A percentile compares a stretch with the other conserved stretches of the same genome.
phyloP scores from a whole-genome alignment of 2,113 vertebrate genomes.

The Tinamus guttatus region DNA sequence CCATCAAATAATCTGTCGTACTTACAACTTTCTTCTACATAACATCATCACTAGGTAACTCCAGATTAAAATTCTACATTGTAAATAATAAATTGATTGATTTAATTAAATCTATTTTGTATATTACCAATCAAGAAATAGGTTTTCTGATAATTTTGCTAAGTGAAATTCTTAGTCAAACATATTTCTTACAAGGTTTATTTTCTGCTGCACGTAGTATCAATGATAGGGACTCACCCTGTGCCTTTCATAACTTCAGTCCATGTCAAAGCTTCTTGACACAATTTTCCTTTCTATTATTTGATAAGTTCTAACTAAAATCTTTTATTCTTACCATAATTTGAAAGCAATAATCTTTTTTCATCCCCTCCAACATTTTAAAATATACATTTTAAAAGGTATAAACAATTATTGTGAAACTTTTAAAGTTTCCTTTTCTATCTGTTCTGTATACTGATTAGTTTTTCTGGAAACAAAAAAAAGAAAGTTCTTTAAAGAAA shows the following conservation, averaged over 20 bases:
- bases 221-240: background rate
- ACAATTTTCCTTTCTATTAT: background rate
- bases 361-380: background rate
- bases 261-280: background rate
- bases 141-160: background rate
- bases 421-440: background rate
- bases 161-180: background rate
- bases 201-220: background rate
- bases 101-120: background rate
- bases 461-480: background rate
- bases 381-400: background rate
- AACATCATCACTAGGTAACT: background rate
- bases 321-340: background rate
- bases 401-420: background rate
- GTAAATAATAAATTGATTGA: background rate
- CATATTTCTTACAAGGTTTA: background rate
- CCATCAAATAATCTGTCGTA: background rate
- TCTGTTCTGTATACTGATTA: background rate
- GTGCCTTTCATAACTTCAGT: background rate
- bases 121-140: background rate
- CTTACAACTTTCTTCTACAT: background rate
- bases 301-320: background rate
- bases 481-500: background rate
- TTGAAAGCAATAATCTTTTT: background rate
- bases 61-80: background rate